Percentiles rank a stretch among this genome's conserved stretches.
These are phyloP conservation scores for Eugnorisma glareosa DNA, from an alignment of 2,888 invertebrate species.

Conservation along the genomic window DNA sequence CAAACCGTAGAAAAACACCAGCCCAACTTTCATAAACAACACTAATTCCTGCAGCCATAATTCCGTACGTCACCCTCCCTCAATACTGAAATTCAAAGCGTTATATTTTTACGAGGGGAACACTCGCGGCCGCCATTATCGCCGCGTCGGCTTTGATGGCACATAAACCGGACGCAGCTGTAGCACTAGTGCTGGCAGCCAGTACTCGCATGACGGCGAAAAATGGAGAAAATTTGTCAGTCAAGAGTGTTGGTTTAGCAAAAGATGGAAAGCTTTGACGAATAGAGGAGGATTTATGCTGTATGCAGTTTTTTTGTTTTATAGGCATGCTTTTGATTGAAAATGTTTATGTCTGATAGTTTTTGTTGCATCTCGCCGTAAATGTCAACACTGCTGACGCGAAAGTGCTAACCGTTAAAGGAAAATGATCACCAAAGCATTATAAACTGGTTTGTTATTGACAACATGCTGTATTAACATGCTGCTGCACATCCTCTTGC, in stretches of 20 bases:
- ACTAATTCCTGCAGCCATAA: constrained; percentile 40
- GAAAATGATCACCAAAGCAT: not conserved
- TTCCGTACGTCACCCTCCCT: constrained; percentile 45
- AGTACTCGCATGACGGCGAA: constrained; percentile 4
- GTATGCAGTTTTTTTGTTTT: not conserved
- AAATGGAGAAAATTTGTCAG: constrained; percentile 1
- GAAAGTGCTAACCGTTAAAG: not conserved
- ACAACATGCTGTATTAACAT: not conserved
- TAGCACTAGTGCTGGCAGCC: constrained; percentile 52
- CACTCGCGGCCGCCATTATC: constrained; percentile 80
- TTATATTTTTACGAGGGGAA: constrained; percentile 79
- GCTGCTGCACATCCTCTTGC: not conserved
- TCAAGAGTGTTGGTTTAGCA: constrained; percentile 19
- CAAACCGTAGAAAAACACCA: not conserved
- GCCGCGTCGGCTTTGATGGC: constrained; percentile 79
- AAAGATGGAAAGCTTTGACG: not conserved
- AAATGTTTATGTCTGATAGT: not conserved
- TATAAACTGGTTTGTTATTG: not conserved
- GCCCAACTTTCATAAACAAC: constrained; percentile 37
- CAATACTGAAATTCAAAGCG: constrained; percentile 74
- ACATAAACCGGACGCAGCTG: constrained; percentile 83
- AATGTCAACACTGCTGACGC: not conserved
- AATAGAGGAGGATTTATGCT: not conserved
- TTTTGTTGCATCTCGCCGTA: not conserved
- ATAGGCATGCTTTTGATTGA: not conserved